Percentiles rank a stretch among this genome's conserved stretches.
phyloP scores from a whole-genome alignment of 2,113 vertebrate genomes.

The Syrrhaptes paradoxus region DNA sequence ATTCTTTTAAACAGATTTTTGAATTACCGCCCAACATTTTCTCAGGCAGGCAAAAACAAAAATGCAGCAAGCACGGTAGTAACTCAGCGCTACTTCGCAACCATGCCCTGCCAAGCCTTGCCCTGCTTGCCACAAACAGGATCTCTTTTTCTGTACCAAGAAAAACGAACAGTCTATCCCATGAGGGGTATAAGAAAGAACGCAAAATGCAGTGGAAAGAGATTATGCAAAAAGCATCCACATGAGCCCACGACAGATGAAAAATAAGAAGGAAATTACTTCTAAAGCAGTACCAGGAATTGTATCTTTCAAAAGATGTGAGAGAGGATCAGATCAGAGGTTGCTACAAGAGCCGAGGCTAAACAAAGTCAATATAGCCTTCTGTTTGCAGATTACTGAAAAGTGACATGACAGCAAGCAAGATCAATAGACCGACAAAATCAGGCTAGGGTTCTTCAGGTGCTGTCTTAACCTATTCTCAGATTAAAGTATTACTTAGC shows the following conservation, averaged over 20 bases:
- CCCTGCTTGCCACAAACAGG: neutral
- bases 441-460: neutral
- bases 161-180: neutral
- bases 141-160: neutral
- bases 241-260: neutral
- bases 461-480: neutral
- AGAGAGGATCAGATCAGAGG: neutral
- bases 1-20: neutral
- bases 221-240: neutral
- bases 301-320: neutral
- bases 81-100: accelerated
- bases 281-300: neutral
- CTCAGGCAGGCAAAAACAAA: neutral
- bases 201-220: neutral
- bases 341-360: neutral
- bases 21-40: neutral
- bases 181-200: neutral
- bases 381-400: neutral
- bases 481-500: neutral
- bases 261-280: neutral
- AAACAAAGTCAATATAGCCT: neutral
- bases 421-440: neutral
- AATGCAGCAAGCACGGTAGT: neutral
- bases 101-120: neutral
- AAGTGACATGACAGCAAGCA: neutral